These are phyloP conservation scores for Siniperca undulata DNA, from an alignment of 2,797 vertebrate species.

Conservation along the genomic window DNA sequence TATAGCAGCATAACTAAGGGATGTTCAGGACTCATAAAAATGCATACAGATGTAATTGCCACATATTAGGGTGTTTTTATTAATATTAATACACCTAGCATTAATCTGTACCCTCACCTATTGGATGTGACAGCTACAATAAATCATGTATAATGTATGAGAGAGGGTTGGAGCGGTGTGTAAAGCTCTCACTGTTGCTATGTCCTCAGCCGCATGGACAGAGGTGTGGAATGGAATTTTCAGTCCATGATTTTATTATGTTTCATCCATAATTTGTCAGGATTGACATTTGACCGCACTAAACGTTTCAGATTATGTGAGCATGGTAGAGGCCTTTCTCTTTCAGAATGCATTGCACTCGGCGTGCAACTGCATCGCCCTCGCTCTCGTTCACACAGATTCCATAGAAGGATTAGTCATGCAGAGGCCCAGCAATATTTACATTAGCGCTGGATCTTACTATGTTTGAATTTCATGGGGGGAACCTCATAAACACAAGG, in stretches of 20 bases:
- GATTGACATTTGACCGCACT: constrained; percentile 43
- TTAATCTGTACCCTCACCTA: neutral
- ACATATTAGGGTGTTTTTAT: neutral
- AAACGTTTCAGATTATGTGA: constrained; percentile 30
- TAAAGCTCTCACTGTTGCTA: neutral
- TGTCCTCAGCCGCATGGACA: neutral
- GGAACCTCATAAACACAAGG: constrained; percentile 7
- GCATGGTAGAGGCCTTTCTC: constrained; percentile 11
- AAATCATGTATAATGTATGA: neutral
- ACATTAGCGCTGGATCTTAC: constrained; percentile 63
- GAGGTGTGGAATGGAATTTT: constrained; percentile 49
- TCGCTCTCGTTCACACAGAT: constrained; percentile 38
- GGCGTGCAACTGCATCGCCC: constrained; percentile 46
- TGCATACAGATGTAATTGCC: neutral
- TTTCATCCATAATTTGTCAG: constrained; percentile 49
- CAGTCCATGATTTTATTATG: constrained; percentile 34
- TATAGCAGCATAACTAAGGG: too few relatives aligned
- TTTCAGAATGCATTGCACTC: constrained; percentile 30
- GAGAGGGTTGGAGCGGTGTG: neutral
- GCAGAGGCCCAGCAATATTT: constrained; percentile 50
- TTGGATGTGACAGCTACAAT: neutral
- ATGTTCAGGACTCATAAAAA: too few relatives aligned
- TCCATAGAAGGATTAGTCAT: constrained; percentile 64
- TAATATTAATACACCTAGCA: neutral
- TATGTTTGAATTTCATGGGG: constrained; percentile 39